Base-by-base conservation (phyloP, 2,797 vertebrate genomes). In the Rhabdomys pumilio region DNA sequence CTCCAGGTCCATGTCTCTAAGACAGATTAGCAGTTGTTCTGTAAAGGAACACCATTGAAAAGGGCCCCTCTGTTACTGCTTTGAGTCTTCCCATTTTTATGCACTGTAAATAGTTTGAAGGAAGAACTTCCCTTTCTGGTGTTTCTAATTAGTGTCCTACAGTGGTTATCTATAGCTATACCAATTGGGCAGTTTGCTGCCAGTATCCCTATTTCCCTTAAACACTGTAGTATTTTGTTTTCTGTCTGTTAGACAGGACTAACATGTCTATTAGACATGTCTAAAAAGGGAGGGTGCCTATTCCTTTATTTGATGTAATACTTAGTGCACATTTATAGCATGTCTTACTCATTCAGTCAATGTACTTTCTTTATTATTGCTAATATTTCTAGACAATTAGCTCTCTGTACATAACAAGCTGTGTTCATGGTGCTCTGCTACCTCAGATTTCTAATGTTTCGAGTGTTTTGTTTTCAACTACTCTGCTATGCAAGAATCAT, bases 21-120 rank as follows among this genome's bases (percentile, higher is more conserved):
- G 82, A 96, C 57, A 92, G 79, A 97, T 63, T 55, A 91, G 2
- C 79, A 80, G 13, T 15, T 91, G 12, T 47, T 90, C 1, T 91
- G 44, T 90, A 83, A 72, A 50, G 55, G 44, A 47, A 61, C 13
- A 44, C 24, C 44, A 29, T 86, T 1, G 0, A 44, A 96, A 77
- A 1, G 41, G 0, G 34, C 17, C 80, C 67, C 85, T 47, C 83
- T 59, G 57, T 65, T 96, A 44, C 61, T 59, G 72, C 26, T 89
- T 89, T 84, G 65, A 79, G 47, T 13, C 34, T 87, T 96, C 92
- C 57, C 47, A 91, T 94, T 96, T 96, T 97, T 93, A 77, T 34
- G 34, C 31, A 73, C 6, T 9, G 10, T 44, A 75, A 94, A 65
- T 67, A 53, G 29, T 44, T 77, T 93, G 87, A 65, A 87, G 92